Evolutionary conservation across 2,797 vertebrate species (phyloP), one percentile per base, ranked within the genome.

Genomic region (Ptychadena robeensis): DNA sequence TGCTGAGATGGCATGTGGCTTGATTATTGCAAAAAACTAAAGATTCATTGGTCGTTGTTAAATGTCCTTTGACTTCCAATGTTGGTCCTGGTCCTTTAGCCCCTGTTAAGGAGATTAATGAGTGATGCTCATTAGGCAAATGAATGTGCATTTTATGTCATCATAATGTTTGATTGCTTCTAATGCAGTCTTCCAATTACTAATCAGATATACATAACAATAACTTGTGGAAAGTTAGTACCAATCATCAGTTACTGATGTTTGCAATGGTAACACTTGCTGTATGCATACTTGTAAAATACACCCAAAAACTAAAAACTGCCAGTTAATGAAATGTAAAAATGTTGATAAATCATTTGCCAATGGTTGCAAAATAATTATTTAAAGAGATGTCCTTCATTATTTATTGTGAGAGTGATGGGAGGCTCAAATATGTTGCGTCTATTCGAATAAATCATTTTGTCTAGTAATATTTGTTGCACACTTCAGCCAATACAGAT

Each of bases 31-130:
- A 28, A 25, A 61, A 28, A 61, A 61, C 6, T 28, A 61, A 25
- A 9, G n/a, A 61, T 61, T 61, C 28, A 59, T 61, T 27, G 25
- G 10, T 61, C 25, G 18, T 53, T 53, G 7, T 53, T 53, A 22
- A 53, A 53, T 53, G 18, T 53, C 44, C 18, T 53, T 18, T 53
- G 44, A 8, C 44, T 40, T 22, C 0, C 40, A 76, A 78, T 78
- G 64, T 78, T 44, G 63, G 30, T 64, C 37, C 28, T 66, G 75
- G 75, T 78, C 64, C 64, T 78, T n/a, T 7, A 78, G 40, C 75
- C 63, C 75, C 34, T 27, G 48, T n/a, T n/a, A 25, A 66, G 27
- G 11, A 38, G 40, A 44, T 4, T 4, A 44, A 3, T 44, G 14
- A 15, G 40, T 44, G 31, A n/a, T 9, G 14, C 28, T 34, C 65